Percentiles rank a stretch among this genome's conserved stretches.
These are phyloP conservation scores for Scomber colias DNA, from an alignment of 2,113 vertebrate genomes.

Conservation along the genomic window DNA sequence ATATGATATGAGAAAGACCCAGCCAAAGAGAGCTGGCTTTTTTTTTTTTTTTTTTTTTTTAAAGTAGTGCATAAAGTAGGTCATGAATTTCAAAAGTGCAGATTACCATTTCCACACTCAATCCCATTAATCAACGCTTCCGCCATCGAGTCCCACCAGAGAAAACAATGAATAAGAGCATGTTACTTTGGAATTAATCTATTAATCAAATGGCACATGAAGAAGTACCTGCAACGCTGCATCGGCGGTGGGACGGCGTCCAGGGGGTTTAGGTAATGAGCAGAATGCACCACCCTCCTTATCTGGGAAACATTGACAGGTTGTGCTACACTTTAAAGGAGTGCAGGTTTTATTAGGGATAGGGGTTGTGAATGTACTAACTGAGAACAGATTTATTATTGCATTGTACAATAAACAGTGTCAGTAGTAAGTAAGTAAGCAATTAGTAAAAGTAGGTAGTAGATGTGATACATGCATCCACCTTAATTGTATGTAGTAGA, in stretches of 20 bases:
- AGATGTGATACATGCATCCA: too few relatives aligned
- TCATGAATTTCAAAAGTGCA: conserved; percentile 79
- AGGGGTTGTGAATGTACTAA: neutral
- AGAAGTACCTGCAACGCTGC: conserved; percentile 63
- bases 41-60: conserved; percentile 53
- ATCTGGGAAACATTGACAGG: conserved; percentile 11
- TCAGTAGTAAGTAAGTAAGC: too few relatives aligned
- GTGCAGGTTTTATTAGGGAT: conserved; percentile 1
- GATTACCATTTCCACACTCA: conserved; percentile 78
- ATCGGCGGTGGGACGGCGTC: conserved; percentile 17
- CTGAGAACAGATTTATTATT: conserved; percentile 1
- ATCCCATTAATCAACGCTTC: conserved; percentile 82
- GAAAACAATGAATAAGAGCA: conserved; percentile 80
- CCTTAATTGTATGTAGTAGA: too few relatives aligned
- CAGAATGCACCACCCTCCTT: conserved; percentile 4
- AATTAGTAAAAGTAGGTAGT: too few relatives aligned
- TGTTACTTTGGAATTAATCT: conserved; percentile 80
- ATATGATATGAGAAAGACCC: conserved; percentile 54
- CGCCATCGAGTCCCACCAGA: conserved; percentile 74
- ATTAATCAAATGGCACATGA: conserved; percentile 81
- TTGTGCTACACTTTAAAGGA: neutral
- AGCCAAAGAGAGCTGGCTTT: conserved; percentile 24
- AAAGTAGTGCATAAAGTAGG: conserved; percentile 83
- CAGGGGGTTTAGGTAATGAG: conserved; percentile 33
- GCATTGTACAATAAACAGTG: neutral